phyloP scores from a whole-genome alignment of 2,113 vertebrate species.

The Engystomops pustulosus region DNA sequence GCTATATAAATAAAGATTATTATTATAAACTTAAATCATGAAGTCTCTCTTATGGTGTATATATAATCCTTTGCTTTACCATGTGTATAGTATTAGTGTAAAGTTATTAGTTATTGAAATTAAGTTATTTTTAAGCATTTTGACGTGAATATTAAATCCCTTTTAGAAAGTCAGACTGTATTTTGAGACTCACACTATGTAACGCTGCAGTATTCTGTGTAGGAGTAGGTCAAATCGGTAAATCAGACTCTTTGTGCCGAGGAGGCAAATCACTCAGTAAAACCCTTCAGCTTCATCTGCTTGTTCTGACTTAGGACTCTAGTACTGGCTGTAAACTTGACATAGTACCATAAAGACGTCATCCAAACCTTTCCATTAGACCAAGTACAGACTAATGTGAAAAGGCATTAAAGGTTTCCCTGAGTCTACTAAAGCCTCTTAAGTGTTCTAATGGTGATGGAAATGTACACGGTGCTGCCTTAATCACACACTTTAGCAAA shows the following conservation, averaged over 20 bases:
- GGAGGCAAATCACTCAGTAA: constrained; percentile 15
- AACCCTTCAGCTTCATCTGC: constrained; percentile 33
- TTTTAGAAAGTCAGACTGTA: neutral
- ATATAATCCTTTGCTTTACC: too few species aligned
- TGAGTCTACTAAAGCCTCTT: constrained; percentile 14
- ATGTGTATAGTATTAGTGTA: too few species aligned
- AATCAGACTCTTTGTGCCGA: constrained; percentile 26
- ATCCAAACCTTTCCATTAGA: constrained; percentile 25
- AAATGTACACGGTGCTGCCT: neutral
- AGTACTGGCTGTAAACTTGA: constrained; percentile 29
- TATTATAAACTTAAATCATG: too few species aligned
- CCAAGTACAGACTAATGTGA: constrained; percentile 21
- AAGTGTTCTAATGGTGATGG: neutral
- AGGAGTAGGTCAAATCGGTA: constrained; percentile 36
- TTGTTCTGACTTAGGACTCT: constrained; percentile 2
- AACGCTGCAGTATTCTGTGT: neutral
- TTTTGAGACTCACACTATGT: neutral
- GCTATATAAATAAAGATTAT: too few species aligned
- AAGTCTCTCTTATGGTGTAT: too few species aligned
- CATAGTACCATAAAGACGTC: constrained; percentile 24
- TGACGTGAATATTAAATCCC: too few species aligned
- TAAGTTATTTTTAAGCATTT: too few species aligned
- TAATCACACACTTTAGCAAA: neutral
- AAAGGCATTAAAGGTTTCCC: constrained; percentile 3
- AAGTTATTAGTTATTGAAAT: too few species aligned